A percentile compares a stretch with the other conserved stretches of the same genome.
Evolutionary conservation across 2,113 vertebrate species (phyloP).

Genomic region (Apeltes quadracus): DNA sequence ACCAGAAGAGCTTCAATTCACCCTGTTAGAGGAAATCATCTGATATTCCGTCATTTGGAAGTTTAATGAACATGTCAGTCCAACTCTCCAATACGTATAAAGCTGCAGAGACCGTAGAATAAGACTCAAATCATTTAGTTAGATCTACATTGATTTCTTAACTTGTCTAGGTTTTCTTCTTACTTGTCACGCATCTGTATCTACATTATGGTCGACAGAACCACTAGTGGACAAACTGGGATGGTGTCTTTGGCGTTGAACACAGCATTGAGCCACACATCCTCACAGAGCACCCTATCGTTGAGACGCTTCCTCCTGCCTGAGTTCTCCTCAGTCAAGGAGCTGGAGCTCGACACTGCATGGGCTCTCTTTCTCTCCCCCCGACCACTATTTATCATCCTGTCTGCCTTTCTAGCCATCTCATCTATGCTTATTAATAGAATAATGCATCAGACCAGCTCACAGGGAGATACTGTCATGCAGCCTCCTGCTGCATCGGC

Average conservation of each 20-base stretch:
- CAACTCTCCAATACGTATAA: neutral
- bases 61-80: neutral
- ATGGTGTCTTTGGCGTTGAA: constrained; percentile 25
- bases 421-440: constrained; percentile 78
- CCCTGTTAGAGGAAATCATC: neutral
- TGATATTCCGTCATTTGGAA: neutral
- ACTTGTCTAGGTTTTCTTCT: no score
- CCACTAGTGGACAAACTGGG: constrained; percentile 11
- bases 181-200: neutral
- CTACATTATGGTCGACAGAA: neutral
- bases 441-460: constrained; percentile 69
- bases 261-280: constrained; percentile 49
- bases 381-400: constrained; percentile 70
- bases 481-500: constrained; percentile 61
- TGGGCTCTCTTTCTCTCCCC: constrained; percentile 33
- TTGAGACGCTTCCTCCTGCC: constrained; percentile 47
- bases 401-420: constrained; percentile 69
- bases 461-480: constrained; percentile 50
- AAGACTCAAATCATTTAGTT: neutral
- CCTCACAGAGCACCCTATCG: constrained; percentile 38
- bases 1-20: neutral
- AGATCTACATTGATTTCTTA: no score
- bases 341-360: constrained; percentile 50
- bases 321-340: constrained; percentile 36
- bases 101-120: neutral